phyloP scores from a whole-genome alignment of 1,140 invertebrate species.

The Calliphora vicina region DNA sequence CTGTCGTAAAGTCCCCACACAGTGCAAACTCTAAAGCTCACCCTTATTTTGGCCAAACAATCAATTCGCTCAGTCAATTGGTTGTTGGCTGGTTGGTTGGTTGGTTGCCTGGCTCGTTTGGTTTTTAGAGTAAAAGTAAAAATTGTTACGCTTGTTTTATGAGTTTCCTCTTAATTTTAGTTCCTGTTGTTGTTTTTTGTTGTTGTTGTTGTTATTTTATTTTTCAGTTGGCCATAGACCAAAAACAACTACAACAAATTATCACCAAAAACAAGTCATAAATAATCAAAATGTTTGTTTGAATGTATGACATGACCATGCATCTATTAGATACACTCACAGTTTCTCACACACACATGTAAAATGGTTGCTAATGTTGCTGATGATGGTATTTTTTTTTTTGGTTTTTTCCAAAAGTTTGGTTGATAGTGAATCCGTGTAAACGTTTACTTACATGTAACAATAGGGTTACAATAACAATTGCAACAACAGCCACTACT shows the following conservation, averaged over 20 bases:
- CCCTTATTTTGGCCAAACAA: background rate
- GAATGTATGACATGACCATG: background rate
- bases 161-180: background rate
- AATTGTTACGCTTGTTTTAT: slow-evolving; percentile 6
- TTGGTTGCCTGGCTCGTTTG: background rate
- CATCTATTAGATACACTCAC: background rate
- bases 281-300: background rate
- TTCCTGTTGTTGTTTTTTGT: background rate
- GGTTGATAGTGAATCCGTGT: slow-evolving; percentile 1
- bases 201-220: background rate
- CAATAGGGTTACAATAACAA: slow-evolving; percentile 9
- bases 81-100: background rate
- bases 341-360: too few species aligned
- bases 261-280: slow-evolving; percentile 13
- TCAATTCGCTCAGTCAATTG: background rate
- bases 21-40: background rate
- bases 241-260: background rate
- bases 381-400: background rate
- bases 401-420: background rate
- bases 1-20: background rate
- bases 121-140: background rate
- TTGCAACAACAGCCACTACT: background rate
- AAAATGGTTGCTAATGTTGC: background rate
- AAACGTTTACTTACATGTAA: slow-evolving; percentile 29
- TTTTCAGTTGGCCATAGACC: background rate